These are phyloP conservation scores for Netelia melanura DNA, from an alignment of 2,888 invertebrate species.

Conservation along the genomic window DNA sequence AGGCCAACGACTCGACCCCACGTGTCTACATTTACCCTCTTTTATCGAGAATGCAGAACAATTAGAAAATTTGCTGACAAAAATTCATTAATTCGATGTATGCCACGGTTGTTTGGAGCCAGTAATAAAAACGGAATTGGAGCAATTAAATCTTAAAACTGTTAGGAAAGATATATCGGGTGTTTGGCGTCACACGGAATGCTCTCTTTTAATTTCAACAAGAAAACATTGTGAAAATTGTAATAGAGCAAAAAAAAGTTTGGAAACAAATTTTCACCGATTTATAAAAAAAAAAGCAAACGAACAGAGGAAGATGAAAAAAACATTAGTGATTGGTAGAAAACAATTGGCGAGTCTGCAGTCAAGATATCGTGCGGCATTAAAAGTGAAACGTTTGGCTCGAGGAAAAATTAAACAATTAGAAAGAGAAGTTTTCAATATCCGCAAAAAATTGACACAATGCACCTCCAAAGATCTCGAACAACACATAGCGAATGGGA, in stretches of 20 bases:
- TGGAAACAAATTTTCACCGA: neutral
- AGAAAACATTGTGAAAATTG: neutral
- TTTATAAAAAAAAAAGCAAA: too few species aligned
- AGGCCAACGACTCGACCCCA: slow-evolving; percentile 19
- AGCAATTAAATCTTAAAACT: slow-evolving; percentile 13
- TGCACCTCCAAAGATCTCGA: slow-evolving; percentile 21
- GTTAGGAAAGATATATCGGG: slow-evolving; percentile 47
- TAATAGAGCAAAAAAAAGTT: neutral
- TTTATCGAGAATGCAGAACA: slow-evolving; percentile 4
- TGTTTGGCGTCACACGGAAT: too few species aligned
- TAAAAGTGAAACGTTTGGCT: slow-evolving; percentile 16
- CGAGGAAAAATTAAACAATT: slow-evolving; percentile 1
- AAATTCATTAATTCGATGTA: slow-evolving; percentile 11
- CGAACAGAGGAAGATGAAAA: too few species aligned
- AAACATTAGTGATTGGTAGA: too few species aligned
- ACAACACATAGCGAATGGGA: slow-evolving; percentile 11
- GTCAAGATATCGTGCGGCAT: neutral
- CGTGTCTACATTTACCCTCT: neutral
- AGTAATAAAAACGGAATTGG: neutral
- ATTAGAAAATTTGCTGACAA: slow-evolving; percentile 7
- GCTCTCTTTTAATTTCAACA: too few species aligned
- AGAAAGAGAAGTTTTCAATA: slow-evolving; percentile 18
- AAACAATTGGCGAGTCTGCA: too few species aligned
- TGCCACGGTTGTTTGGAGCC: slow-evolving; percentile 20
- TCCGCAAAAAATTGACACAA: neutral